Percentiles rank a stretch among this genome's conserved stretches.
Conservation (phyloP, 2,113 vertebrate species). For the Sturnira hondurensis region DNA sequence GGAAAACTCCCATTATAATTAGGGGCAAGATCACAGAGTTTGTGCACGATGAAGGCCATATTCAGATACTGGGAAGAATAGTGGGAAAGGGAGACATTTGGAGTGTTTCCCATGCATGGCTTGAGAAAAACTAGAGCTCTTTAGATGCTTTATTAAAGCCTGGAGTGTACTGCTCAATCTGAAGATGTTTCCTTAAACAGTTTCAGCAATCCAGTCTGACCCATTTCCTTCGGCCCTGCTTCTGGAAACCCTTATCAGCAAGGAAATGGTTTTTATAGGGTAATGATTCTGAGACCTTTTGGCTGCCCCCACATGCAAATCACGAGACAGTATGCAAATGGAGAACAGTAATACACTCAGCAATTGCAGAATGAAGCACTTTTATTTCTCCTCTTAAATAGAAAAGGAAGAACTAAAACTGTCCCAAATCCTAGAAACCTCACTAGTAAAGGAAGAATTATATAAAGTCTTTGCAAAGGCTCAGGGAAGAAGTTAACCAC, state of each 20-base stretch:
- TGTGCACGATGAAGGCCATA: not conserved
- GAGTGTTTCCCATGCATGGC: not conserved
- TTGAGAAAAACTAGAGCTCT: constrained; percentile 13
- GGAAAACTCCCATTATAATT: not conserved
- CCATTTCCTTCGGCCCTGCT: constrained; percentile 26
- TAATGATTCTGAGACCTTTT: constrained; percentile 52
- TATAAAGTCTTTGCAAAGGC: not conserved
- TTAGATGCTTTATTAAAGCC: constrained; percentile 19
- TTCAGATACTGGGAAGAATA: not conserved
- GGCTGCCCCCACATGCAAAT: constrained; percentile 32
- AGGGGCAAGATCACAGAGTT: not conserved
- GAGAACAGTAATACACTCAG: not conserved
- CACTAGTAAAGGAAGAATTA: constrained; percentile 24
- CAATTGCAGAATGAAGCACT: not conserved
- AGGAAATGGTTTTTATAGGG: constrained; percentile 56
- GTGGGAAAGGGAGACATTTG: not conserved
- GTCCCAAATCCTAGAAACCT: not conserved
- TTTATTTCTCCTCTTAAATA: constrained; percentile 2
- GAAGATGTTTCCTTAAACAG: constrained; percentile 40
- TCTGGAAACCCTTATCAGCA: constrained; percentile 49
- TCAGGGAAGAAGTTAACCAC: constrained; percentile 13
- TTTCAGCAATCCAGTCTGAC: constrained; percentile 48
- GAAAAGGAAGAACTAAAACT: not conserved
- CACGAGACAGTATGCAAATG: constrained; percentile 29
- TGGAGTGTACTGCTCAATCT: constrained; percentile 13